Evolutionary conservation across 2,888 invertebrate species (phyloP), one percentile per base, ranked within the genome.

Genomic region (Netelia melanura): DNA sequence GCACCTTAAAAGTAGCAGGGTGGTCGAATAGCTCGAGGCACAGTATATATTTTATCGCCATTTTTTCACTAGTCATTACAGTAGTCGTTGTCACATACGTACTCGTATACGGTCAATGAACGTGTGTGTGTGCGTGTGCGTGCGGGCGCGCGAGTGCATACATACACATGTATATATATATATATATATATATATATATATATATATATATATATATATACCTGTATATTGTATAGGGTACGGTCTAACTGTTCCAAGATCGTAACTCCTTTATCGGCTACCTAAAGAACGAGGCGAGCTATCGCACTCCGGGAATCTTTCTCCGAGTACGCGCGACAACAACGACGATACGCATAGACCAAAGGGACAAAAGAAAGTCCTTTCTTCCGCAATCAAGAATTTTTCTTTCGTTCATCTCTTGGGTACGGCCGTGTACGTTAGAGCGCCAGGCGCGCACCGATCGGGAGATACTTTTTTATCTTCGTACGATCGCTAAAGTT

Each of bases 351-450:
- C 67, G 67, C 23, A 23, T 48, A 25, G 67, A 23, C 25, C 43
- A 77, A 62, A 54, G 44, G 38, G 58, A 70, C 75, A 56, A 82
- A 85, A 67, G 71, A 82, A 82, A 82, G 81, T 65, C 70, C 79
- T 82, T 82, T 85, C 71, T 85, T 79, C 79, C 85, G 79, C 71
- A 82, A 85, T 85, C 79, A 67, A 76, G 82, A 76, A 82, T 82
- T 82, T 82, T 82, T 82, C 79, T 75, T 79, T 62, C 21, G 38
- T 62, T 64, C 70, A 44, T 21, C 23, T 61, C 52, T 17, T 17
- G 21, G 58, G 17, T 52, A 65, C 38, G 79, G 58, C 67, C 79
- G 67, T 61, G 8, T 9, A 52, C 67, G 65, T 72, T 58, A 30
- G 65, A 48, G 48, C 48, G 23, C 71, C 9, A 65, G 61, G 48